Percentiles rank a stretch among this genome's conserved stretches.
phyloP scores from a whole-genome alignment of 2,888 invertebrate genomes.

The Ormyrus nitidulus region DNA sequence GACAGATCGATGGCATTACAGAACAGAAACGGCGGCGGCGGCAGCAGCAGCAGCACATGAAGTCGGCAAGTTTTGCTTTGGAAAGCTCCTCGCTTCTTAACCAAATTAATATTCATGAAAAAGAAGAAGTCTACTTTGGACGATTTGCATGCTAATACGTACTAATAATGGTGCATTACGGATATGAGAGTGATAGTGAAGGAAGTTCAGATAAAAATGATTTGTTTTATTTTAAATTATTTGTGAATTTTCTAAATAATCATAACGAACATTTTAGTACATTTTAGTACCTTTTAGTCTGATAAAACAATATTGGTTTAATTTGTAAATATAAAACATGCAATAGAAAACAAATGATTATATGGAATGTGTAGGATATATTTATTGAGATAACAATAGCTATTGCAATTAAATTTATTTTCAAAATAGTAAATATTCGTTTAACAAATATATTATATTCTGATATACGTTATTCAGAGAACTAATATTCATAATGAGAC shows the following conservation, averaged over 20 bases:
- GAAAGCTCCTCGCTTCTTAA: constrained; percentile 1
- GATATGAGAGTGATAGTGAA: background rate
- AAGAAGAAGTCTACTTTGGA: constrained; percentile 15
- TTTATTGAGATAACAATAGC: constrained; percentile 6
- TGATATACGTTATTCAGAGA: constrained; percentile 48
- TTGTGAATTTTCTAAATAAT: too few relatives aligned
- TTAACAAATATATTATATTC: constrained; percentile 58
- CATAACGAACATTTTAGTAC: too few relatives aligned
- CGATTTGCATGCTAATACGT: constrained; percentile 48
- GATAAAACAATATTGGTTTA: too few relatives aligned
- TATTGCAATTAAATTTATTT: constrained; percentile 56
- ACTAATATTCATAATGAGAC: constrained; percentile 35
- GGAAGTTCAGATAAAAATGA: too few relatives aligned
- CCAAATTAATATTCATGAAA: constrained; percentile 50
- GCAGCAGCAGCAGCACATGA: background rate
- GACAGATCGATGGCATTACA: constrained; percentile 45
- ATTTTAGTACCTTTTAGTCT: too few relatives aligned
- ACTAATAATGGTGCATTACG: constrained; percentile 36
- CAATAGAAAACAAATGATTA: too few relatives aligned
- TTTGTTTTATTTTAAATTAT: too few relatives aligned
- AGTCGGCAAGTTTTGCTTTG: too few relatives aligned
- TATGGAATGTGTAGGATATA: too few relatives aligned
- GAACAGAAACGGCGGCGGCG: background rate
- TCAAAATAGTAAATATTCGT: constrained; percentile 57
- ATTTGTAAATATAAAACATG: too few relatives aligned